These are phyloP conservation scores for Siderastrea radians DNA, from an alignment of 92 coral and sea anemone species.

Conservation along the genomic window DNA sequence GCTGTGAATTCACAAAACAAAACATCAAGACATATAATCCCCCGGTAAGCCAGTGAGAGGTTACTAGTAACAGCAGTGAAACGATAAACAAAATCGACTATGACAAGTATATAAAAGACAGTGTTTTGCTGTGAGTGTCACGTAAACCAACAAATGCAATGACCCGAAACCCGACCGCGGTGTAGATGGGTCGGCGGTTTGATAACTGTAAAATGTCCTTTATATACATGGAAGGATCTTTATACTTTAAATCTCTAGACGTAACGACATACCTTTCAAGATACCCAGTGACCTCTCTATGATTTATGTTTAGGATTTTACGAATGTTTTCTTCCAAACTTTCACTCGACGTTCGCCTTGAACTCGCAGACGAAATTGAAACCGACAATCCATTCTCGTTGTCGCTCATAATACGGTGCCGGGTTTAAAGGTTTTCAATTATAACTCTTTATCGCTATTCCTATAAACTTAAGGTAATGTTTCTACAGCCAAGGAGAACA, in stretches of 20 bases:
- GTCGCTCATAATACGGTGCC: constrained; percentile 33
- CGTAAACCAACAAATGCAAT: constrained; percentile 36
- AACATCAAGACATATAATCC: constrained; percentile 38
- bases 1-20: constrained; percentile 64
- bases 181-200: constrained; percentile 48
- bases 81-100: constrained; percentile 35
- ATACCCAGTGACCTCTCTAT: constrained; percentile 64
- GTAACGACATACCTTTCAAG: constrained; percentile 78
- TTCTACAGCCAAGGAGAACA: not conserved
- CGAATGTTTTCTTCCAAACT: constrained; percentile 88
- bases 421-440: not conserved
- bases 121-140: constrained; percentile 19
- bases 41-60: constrained; percentile 31
- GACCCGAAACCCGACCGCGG: constrained; percentile 51
- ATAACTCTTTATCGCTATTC: not conserved
- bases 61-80: constrained; percentile 13
- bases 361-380: constrained; percentile 72
- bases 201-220: not conserved
- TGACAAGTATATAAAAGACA: constrained; percentile 33
- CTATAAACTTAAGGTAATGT: not conserved
- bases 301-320: constrained; percentile 71
- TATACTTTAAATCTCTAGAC: constrained; percentile 29
- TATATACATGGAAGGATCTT: not conserved
- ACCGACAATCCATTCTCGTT: constrained; percentile 42
- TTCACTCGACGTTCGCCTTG: constrained; percentile 79